A percentile compares a stretch with the other conserved stretches of the same genome.
phyloP scores from a whole-genome alignment of 2,888 invertebrate species.

The Thera britannica region DNA sequence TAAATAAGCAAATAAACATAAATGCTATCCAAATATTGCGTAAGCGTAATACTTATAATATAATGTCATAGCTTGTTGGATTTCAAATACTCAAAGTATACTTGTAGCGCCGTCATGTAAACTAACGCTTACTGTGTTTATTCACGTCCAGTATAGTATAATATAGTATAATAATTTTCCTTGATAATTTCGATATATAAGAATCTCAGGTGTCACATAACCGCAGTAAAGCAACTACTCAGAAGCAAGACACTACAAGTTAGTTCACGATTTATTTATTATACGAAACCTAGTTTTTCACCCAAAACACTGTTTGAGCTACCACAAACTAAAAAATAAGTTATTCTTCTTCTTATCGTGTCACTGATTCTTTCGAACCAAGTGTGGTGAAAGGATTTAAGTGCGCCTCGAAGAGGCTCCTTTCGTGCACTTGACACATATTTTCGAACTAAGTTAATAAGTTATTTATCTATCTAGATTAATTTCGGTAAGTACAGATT shows the following conservation, averaged over 20 bases:
- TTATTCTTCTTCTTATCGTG: too few species aligned
- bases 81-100: neutral
- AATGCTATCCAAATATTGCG: neutral
- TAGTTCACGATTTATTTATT: constrained; percentile 40
- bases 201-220: constrained; percentile 48
- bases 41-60: too few species aligned
- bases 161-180: constrained; percentile 49
- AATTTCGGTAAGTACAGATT: too few species aligned
- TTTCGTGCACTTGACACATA: too few species aligned
- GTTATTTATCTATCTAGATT: too few species aligned
- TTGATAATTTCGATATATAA: constrained; percentile 65
- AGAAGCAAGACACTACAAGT: constrained; percentile 50
- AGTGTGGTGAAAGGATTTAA: too few species aligned
- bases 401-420: too few species aligned
- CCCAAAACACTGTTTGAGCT: neutral
- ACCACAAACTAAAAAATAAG: neutral
- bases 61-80: neutral
- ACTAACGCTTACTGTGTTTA: constrained; percentile 33
- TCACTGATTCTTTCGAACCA: too few species aligned
- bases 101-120: constrained; percentile 8
- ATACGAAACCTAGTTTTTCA: constrained; percentile 1
- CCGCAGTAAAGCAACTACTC: constrained; percentile 54
- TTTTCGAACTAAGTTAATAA: too few species aligned
- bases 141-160: constrained; percentile 36
- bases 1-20: neutral